Evolutionary conservation across 2,113 vertebrate species (phyloP).

Genomic region (Phylloscopus trochilus): DNA sequence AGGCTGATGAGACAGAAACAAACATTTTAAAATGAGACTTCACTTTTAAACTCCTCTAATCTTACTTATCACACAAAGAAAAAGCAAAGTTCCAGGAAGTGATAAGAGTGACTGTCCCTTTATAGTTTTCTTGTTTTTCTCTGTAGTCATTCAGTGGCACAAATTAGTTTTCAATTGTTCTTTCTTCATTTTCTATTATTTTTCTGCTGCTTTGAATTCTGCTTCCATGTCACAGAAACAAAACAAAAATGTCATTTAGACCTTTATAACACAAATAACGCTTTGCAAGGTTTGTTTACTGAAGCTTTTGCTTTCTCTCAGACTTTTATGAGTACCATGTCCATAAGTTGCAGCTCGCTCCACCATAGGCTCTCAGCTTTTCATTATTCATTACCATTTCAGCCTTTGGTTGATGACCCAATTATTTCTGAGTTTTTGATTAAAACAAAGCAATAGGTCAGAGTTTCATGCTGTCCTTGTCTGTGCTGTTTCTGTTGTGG

Average conservation of each 20-base stretch:
- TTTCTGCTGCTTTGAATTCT: slow-evolving; percentile 46
- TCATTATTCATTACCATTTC: neutral
- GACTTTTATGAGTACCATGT: neutral
- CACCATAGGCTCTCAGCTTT: neutral
- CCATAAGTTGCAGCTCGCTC: neutral
- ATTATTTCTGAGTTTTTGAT: neutral
- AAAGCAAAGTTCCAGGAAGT: neutral
- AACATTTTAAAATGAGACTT: neutral
- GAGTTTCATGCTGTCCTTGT: neutral
- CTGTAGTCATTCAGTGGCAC: slow-evolving; percentile 7
- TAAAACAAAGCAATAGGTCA: neutral
- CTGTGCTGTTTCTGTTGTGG: neutral
- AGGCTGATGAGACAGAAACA: neutral
- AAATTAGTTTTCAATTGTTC: slow-evolving; percentile 40
- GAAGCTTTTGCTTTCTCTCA: neutral
- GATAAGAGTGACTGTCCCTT: slow-evolving; percentile 1
- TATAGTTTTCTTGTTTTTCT: neutral
- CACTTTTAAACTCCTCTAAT: slow-evolving; percentile 7
- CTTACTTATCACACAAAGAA: neutral
- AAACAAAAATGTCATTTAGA: slow-evolving; percentile 23
- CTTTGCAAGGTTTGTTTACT: neutral
- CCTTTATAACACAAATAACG: neutral
- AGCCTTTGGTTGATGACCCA: slow-evolving; percentile 2
- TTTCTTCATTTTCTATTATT: slow-evolving; percentile 10
- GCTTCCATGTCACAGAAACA: neutral